Evolutionary conservation across 1,140 invertebrate species (phyloP).

Genomic region (Sitobion miscanthi): DNA sequence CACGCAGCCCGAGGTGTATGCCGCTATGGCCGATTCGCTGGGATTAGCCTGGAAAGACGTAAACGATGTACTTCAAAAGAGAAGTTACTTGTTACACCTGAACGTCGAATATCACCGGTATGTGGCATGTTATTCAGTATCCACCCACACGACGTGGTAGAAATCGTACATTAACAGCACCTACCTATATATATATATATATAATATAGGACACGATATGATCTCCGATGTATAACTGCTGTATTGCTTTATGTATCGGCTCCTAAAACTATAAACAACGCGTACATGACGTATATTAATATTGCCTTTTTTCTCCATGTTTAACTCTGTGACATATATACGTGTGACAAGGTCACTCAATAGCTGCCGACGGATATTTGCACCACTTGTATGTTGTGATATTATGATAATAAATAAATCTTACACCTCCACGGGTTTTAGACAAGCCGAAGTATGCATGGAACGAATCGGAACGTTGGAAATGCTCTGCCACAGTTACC

Average conservation of each 20-base stretch:
- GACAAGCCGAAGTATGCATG: slow-evolving; percentile 73
- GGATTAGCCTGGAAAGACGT: slow-evolving; percentile 88
- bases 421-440: slow-evolving; percentile 60
- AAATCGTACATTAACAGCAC: neutral
- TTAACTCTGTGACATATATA: too few species aligned
- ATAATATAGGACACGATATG: too few species aligned
- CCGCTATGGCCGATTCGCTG: slow-evolving; percentile 89
- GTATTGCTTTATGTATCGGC: too few species aligned
- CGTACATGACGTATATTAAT: too few species aligned
- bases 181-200: too few species aligned
- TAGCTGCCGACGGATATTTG: too few species aligned
- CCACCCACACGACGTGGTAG: neutral
- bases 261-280: too few species aligned
- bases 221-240: too few species aligned
- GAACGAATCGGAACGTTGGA: slow-evolving; percentile 74
- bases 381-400: neutral
- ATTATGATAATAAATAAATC: neutral
- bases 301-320: too few species aligned
- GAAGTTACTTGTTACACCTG: slow-evolving; percentile 79
- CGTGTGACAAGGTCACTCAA: neutral
- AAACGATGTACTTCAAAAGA: slow-evolving; percentile 77
- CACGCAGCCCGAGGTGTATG: slow-evolving; percentile 79
- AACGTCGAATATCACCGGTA: slow-evolving; percentile 76
- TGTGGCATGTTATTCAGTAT: neutral
- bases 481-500: slow-evolving; percentile 69